A percentile compares a stretch with the other conserved stretches of the same genome.
phyloP scores from a whole-genome alignment of 2,113 vertebrate genomes.

The Calyptommatus sinebrachiatus region DNA sequence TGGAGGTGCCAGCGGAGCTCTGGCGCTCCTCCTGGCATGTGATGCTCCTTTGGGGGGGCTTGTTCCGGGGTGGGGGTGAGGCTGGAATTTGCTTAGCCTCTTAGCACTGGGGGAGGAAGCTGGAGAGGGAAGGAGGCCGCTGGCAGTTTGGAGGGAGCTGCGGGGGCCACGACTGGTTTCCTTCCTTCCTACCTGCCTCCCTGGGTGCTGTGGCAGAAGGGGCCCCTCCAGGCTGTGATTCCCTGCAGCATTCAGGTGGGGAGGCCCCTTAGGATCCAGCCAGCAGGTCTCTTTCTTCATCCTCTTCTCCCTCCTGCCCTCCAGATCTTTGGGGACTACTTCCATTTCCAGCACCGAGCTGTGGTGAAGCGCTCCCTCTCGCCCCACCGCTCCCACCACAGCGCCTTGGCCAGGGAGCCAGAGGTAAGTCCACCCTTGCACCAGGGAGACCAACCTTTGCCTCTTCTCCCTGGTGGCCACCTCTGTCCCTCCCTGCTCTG shows the following conservation, averaged over 20 bases:
- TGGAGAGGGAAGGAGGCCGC: neutral
- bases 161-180: no score
- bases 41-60: neutral
- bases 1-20: neutral
- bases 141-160: neutral
- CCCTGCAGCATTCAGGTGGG: no score
- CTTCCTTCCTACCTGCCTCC: neutral
- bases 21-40: neutral
- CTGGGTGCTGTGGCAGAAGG: no score
- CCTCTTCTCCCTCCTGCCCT: slow-evolving; percentile 30
- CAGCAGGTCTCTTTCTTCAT: slow-evolving; percentile 17
- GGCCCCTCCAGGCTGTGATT: neutral
- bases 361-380: slow-evolving; percentile 85
- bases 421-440: slow-evolving; percentile 70
- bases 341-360: slow-evolving; percentile 83
- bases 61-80: neutral
- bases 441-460: neutral
- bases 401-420: slow-evolving; percentile 76
- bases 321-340: slow-evolving; percentile 87
- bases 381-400: slow-evolving; percentile 74
- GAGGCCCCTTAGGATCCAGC: no score
- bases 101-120: neutral
- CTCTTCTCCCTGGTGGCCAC: no score
- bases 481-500: neutral
- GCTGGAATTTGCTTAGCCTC: neutral